Evolutionary conservation across 1,140 invertebrate species (phyloP), one percentile per base, ranked within the genome.

Genomic region (Tenebrio molitor): DNA sequence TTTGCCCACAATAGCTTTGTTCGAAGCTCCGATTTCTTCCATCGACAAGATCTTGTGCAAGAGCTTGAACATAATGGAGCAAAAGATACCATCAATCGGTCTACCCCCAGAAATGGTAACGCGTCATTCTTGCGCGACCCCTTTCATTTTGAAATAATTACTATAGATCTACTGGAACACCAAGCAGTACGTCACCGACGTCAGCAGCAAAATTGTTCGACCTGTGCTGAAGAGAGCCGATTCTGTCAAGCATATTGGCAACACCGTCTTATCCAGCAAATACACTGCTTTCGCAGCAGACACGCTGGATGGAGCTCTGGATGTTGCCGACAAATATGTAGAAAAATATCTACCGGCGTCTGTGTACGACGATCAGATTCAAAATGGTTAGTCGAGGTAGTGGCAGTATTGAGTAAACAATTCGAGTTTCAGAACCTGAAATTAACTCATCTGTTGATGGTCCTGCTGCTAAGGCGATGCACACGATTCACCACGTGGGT

Each of bases 271-370:
- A 44, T 87, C 88, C 50, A 91, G 88, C 62, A 85, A 89, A 42
- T 88, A 92, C 34, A 91, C 91, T 0, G 88, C 87, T 1, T 89
- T 87, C 50, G 92, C 92, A 0, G 91, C 87, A 1, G 88, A 89
- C 39, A 89, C 85, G 15, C 81, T 94, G 4, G 91, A 93, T 77
- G 88, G 87, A 16, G 92, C 91, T 1, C 84, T 94, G 4, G 87
- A 89, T 74, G 89, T 89, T 15, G 92, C 92, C 36, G 92, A 94
- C 78, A 89, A 91, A 78, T 93, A 93, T 75, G 90, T 94, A 17
- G 92, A 94, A 83, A 92, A 88, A 83, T 93, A 92, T 79, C 84
- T 94, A 64, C 91, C 92, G 14, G 87, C 87, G 10, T 87, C 88
- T 78, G 84, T 87, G 2, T 83, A 88, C 63, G 89, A 92, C 77